Evolutionary conservation across 2,797 vertebrate species (phyloP).

Genomic region (Paguma larvata): DNA sequence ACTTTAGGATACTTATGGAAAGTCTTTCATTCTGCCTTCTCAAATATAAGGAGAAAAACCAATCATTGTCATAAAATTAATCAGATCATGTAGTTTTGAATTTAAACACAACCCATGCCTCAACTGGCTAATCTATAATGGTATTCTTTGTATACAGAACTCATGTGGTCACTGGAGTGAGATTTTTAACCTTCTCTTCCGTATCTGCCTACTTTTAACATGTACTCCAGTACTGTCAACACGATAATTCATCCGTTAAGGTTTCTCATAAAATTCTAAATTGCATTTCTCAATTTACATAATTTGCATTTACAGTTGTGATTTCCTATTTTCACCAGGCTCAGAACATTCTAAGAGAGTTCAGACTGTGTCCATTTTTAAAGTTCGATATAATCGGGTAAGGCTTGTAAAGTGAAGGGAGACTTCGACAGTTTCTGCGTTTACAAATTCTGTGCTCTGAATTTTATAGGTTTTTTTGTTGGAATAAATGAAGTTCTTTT

Average conservation of each 20-base stretch:
- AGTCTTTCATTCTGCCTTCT: background rate
- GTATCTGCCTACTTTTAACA: conserved; percentile 29
- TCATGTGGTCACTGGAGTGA: background rate
- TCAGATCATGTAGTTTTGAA: conserved; percentile 3
- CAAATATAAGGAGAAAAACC: background rate
- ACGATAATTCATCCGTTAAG: background rate
- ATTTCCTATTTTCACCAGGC: background rate
- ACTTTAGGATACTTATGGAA: background rate
- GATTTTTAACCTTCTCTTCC: background rate
- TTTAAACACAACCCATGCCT: background rate
- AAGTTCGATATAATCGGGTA: background rate
- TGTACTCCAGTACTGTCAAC: background rate
- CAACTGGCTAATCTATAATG: background rate
- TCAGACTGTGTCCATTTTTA: background rate
- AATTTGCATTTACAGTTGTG: conserved; percentile 18
- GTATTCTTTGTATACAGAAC: background rate
- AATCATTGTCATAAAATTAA: background rate
- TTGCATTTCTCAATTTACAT: conserved; percentile 3
- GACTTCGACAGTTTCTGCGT: background rate
- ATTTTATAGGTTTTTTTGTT: background rate
- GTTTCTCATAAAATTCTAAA: conserved; percentile 5
- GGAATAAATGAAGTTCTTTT: background rate
- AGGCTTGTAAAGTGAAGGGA: background rate
- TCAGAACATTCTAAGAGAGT: background rate
- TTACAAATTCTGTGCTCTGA: background rate